phyloP scores from a whole-genome alignment of 2,888 invertebrate genomes.

The Drosophila leonis region DNA sequence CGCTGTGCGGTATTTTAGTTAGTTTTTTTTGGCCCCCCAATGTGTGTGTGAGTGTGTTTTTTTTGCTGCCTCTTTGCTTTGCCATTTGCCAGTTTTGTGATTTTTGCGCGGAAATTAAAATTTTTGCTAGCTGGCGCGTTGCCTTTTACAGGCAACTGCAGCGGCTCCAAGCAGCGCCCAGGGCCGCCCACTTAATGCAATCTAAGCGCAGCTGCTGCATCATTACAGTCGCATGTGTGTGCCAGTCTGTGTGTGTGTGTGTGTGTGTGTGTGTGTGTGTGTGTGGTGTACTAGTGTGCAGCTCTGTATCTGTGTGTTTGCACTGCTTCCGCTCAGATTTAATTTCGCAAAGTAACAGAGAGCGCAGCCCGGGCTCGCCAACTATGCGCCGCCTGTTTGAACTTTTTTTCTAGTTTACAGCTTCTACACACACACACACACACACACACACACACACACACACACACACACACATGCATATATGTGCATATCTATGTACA shows the following conservation, averaged over 20 bases:
- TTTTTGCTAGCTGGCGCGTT: constrained; percentile 59
- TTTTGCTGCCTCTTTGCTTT: constrained; percentile 47
- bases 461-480: neutral
- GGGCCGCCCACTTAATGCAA: constrained; percentile 79
- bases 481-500: constrained; percentile 6
- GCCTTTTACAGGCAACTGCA: constrained; percentile 41
- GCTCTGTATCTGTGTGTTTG: constrained; percentile 41
- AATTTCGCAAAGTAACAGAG: constrained; percentile 76
- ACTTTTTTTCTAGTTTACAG: constrained; percentile 69
- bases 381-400: constrained; percentile 79
- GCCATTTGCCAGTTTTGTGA: constrained; percentile 68
- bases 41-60: constrained; percentile 13
- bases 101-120: constrained; percentile 80
- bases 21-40: neutral
- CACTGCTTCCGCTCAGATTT: constrained; percentile 79
- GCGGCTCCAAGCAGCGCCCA: constrained; percentile 34
- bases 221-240: constrained; percentile 64
- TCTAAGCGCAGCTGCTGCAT: constrained; percentile 82
- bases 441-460: neutral
- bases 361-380: constrained; percentile 55
- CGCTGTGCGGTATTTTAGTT: constrained; percentile 37
- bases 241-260: constrained; percentile 22
- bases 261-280: constrained; percentile 20
- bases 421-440: constrained; percentile 6
- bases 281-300: neutral